These are phyloP conservation scores for Epinephelus coioides DNA, from an alignment of 2,797 vertebrate genomes.

Conservation along the genomic window DNA sequence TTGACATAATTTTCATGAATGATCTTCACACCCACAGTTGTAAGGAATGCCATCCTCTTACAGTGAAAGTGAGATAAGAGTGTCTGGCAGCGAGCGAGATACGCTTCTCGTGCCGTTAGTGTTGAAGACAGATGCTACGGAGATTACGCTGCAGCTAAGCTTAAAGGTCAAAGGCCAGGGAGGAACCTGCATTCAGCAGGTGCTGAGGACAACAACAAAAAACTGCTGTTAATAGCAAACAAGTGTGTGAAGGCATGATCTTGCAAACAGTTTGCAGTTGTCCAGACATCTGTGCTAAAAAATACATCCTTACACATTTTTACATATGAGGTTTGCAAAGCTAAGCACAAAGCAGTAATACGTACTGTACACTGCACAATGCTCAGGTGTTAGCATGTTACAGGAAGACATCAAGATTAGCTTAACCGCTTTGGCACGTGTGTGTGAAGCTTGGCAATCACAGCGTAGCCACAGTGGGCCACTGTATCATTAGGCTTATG, in stretches of 20 bases:
- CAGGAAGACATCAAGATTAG: constrained; percentile 62
- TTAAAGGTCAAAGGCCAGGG: constrained; percentile 56
- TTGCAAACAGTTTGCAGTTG: neutral
- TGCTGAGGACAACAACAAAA: constrained; percentile 33
- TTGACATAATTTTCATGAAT: constrained; percentile 15
- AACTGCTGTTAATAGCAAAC: constrained; percentile 2
- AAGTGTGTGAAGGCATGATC: constrained; percentile 6
- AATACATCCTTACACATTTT: neutral
- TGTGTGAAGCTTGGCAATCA: constrained; percentile 54
- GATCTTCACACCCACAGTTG: constrained; percentile 14
- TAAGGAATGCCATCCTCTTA: constrained; percentile 18
- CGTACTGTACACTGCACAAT: constrained; percentile 28
- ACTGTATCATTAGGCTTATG: constrained; percentile 74
- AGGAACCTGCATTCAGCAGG: constrained; percentile 51
- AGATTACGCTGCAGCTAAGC: constrained; percentile 65
- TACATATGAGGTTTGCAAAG: neutral
- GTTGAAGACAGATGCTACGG: constrained; percentile 58
- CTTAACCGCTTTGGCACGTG: constrained; percentile 65
- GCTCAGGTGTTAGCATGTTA: constrained; percentile 50
- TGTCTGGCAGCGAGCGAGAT: constrained; percentile 16
- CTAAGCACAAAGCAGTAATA: constrained; percentile 30
- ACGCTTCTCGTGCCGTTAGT: constrained; percentile 13
- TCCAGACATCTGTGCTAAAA: neutral
- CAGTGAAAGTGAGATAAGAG: constrained; percentile 62
- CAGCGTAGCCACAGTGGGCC: constrained; percentile 63